phyloP scores from a whole-genome alignment of 2,888 invertebrate species.

The Clistopyga incitator region DNA sequence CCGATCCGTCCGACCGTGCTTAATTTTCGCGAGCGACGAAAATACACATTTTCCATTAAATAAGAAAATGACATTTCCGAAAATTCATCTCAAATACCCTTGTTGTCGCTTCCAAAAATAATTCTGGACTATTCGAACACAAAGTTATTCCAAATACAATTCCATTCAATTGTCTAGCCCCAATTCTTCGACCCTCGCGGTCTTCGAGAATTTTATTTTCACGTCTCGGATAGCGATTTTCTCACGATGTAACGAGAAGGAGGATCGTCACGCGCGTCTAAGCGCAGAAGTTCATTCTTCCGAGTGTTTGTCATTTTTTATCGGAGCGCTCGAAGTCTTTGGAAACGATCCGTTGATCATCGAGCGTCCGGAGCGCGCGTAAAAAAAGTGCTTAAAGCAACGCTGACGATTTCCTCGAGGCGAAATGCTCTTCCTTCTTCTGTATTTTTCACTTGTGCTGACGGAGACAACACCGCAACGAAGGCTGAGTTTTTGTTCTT shows the following conservation, averaged over 20 bases:
- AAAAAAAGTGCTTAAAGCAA: background rate
- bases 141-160: no score
- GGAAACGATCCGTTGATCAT: background rate
- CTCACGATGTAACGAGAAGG: background rate
- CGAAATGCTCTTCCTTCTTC: background rate
- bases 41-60: no score
- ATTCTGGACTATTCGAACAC: no score
- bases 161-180: no score
- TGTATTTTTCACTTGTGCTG: background rate
- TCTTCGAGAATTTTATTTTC: background rate
- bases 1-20: no score
- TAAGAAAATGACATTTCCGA: no score
- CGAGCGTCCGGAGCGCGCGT: background rate
- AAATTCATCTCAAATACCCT: no score
- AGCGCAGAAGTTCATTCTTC: constrained; percentile 37
- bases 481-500: background rate
- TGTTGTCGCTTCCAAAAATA: no score
- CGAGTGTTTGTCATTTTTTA: background rate
- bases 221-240: background rate
- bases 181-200: background rate
- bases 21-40: no score
- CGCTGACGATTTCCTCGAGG: background rate
- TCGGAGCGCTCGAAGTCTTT: background rate
- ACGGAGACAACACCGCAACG: background rate
- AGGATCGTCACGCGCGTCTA: background rate